These are phyloP conservation scores for Scomber scombrus DNA, from an alignment of 2,113 vertebrate species.

Conservation along the genomic window DNA sequence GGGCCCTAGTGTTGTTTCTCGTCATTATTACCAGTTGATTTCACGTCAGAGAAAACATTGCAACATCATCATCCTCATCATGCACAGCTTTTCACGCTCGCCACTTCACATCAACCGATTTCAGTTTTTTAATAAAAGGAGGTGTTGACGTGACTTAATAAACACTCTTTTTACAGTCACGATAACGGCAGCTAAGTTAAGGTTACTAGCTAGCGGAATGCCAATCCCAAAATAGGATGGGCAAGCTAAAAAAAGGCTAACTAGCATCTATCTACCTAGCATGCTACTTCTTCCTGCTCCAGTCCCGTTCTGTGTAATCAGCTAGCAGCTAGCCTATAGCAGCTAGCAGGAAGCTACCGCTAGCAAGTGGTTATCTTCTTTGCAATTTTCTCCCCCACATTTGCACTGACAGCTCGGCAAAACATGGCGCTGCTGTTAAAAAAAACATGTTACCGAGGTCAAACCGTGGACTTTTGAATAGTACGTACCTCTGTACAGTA, in stretches of 20 bases:
- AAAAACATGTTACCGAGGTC: conserved; percentile 30
- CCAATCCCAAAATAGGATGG: conserved; percentile 80
- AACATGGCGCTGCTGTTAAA: conserved; percentile 41
- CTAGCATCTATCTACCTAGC: conserved; percentile 52
- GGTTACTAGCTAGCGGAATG: conserved; percentile 70
- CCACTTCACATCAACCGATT: neutral
- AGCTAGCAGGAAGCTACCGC: conserved; percentile 56
- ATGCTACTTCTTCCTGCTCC: conserved; percentile 73
- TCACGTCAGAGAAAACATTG: conserved; percentile 67
- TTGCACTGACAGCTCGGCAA: conserved; percentile 66
- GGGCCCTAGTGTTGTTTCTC: conserved; percentile 69
- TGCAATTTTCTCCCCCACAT: conserved; percentile 49
- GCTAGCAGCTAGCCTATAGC: conserved; percentile 61
- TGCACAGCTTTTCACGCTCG: conserved; percentile 10
- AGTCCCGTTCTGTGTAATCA: conserved; percentile 33
- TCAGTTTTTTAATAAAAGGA: neutral
- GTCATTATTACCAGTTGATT: conserved; percentile 71
- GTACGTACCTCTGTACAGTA: conserved; percentile 77
- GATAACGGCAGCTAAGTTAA: conserved; percentile 42
- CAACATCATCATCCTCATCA: conserved; percentile 56
- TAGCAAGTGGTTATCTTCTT: conserved; percentile 71
- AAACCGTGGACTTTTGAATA: conserved; percentile 17
- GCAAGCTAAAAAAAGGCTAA: conserved; percentile 68
- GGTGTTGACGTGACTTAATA: neutral
- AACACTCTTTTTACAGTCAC: neutral